phyloP scores from a whole-genome alignment of 2,888 invertebrate genomes.

The Cylloceria caligata region DNA sequence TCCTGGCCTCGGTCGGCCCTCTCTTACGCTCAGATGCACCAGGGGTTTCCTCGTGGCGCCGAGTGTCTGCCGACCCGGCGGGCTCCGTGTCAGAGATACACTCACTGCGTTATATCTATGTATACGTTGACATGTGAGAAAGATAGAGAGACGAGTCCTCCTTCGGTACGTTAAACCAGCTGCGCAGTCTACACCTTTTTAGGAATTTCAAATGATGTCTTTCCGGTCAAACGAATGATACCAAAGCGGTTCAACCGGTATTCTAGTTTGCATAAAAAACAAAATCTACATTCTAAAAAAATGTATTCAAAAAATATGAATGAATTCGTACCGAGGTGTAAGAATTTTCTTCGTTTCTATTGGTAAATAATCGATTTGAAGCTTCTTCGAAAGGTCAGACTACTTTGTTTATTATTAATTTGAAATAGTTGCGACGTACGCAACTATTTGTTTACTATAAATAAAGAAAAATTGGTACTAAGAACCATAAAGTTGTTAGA shows the following conservation, averaged over 20 bases:
- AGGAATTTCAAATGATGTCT: background rate
- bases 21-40: slow-evolving; percentile 48
- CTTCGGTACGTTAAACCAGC: slow-evolving; percentile 25
- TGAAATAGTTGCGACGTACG: no score
- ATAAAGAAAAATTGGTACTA: no score
- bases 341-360: background rate
- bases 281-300: background rate
- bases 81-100: slow-evolving; percentile 21
- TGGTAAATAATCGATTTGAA: background rate
- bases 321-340: background rate
- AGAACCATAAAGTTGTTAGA: no score
- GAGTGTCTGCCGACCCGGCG: slow-evolving; percentile 61
- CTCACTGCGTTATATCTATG: slow-evolving; percentile 16
- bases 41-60: slow-evolving; percentile 66
- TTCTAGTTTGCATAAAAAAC: background rate
- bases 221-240: background rate
- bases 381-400: no score
- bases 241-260: background rate
- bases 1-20: slow-evolving; percentile 22
- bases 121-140: background rate
- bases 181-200: slow-evolving; percentile 7
- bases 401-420: no score
- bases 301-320: no score
- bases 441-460: no score
- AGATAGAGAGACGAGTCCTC: background rate